These are phyloP conservation scores for Wasmannia auropunctata DNA, from an alignment of 1,140 invertebrate genomes.

Conservation along the genomic window DNA sequence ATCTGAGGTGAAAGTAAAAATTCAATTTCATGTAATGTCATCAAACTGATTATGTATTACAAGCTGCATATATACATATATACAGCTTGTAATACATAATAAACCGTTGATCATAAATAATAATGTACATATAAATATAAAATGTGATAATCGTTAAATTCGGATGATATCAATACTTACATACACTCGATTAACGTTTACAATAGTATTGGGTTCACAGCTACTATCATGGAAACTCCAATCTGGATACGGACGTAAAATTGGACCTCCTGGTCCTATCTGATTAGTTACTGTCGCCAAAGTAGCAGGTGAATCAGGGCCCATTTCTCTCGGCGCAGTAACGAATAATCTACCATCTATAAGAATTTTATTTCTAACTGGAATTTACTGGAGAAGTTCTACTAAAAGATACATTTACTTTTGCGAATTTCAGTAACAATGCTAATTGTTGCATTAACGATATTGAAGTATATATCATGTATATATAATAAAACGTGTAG, in stretches of 20 bases:
- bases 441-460: background rate
- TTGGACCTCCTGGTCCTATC: background rate
- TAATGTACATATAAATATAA: no score
- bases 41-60: background rate
- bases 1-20: constrained; percentile 6
- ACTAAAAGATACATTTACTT: background rate
- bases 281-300: background rate
- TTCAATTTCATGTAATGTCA: background rate
- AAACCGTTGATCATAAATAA: no score
- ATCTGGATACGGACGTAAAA: constrained; percentile 36
- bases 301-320: background rate
- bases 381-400: background rate
- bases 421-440: background rate
- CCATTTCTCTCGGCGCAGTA: background rate
- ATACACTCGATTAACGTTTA: background rate
- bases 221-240: constrained; percentile 9
- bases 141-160: no score
- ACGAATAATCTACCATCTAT: constrained; percentile 20
- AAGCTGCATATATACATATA: no score
- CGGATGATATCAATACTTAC: constrained; percentile 31
- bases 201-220: background rate
- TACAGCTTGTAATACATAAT: no score
- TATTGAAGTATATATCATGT: background rate
- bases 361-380: background rate
- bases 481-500: no score